A percentile compares a stretch with the other conserved stretches of the same genome.
phyloP scores from a whole-genome alignment of 2,113 vertebrate species.

The Geothlypis trichas region DNA sequence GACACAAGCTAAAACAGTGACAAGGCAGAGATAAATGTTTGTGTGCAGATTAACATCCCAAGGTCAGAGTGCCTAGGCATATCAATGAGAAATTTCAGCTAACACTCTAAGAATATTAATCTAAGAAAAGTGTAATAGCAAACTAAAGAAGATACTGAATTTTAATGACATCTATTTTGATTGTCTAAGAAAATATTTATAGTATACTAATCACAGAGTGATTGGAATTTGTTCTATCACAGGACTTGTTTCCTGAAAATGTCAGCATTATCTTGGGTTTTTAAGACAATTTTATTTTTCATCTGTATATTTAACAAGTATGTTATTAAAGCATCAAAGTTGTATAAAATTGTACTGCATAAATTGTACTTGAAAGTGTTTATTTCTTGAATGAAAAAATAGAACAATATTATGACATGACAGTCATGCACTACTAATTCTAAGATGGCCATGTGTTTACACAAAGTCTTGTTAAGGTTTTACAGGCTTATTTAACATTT shows the following conservation, averaged over 20 bases:
- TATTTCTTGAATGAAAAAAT: background rate
- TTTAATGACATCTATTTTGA: constrained; percentile 75
- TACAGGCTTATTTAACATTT: background rate
- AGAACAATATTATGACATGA: background rate
- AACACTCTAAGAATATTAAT: constrained; percentile 55
- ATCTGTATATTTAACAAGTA: background rate
- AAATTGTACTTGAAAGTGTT: background rate
- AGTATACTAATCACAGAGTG: background rate
- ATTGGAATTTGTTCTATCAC: background rate
- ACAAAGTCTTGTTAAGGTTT: background rate
- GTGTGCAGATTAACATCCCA: constrained; percentile 76
- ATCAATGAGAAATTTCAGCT: constrained; percentile 75
- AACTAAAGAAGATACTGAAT: constrained; percentile 66
- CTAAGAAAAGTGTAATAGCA: constrained; percentile 42
- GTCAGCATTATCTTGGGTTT: background rate
- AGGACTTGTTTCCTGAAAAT: background rate
- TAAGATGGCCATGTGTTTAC: background rate
- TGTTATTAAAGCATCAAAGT: background rate
- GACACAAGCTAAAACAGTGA: constrained; percentile 73
- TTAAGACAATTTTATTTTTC: background rate
- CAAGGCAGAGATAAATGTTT: constrained; percentile 78
- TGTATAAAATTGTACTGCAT: background rate
- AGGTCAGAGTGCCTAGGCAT: constrained; percentile 77
- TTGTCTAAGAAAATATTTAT: constrained; percentile 57
- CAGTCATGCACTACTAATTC: background rate